These are phyloP conservation scores for Alaudala cheleensis DNA, from an alignment of 2,113 vertebrate genomes.

Conservation along the genomic window DNA sequence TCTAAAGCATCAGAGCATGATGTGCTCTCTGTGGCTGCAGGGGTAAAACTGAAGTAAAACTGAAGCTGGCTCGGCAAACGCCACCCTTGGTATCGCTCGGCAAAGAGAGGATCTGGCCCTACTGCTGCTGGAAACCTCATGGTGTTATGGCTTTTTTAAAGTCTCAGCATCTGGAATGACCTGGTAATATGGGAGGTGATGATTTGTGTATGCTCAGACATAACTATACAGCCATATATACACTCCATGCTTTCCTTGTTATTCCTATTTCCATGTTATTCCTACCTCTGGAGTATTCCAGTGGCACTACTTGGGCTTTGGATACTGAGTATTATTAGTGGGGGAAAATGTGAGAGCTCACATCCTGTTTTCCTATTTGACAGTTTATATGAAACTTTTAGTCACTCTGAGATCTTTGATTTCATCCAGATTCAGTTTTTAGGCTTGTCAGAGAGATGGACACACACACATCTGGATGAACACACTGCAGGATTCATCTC, in stretches of 20 bases:
- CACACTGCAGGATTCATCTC: background rate
- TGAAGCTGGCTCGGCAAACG: background rate
- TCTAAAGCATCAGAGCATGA: background rate
- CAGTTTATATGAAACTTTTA: background rate
- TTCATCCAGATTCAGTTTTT: background rate
- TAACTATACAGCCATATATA: rapidly evolving
- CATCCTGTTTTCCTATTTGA: background rate
- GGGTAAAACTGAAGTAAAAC: background rate
- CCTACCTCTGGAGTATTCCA: background rate
- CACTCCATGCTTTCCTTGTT: background rate
- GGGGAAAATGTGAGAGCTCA: background rate
- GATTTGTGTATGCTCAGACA: background rate
- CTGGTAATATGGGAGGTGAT: background rate
- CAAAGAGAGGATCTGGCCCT: background rate
- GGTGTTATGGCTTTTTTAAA: background rate
- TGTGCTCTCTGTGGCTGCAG: background rate
- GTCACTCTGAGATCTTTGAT: background rate
- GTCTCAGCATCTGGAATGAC: background rate
- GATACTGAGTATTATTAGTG: background rate
- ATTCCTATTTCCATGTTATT: background rate
- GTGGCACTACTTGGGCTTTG: background rate
- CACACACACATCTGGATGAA: rapidly evolving
- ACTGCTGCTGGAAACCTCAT: background rate
- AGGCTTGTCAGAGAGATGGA: background rate
- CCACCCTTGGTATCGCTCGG: rapidly evolving